A percentile compares a stretch with the other conserved stretches of the same genome.
These are phyloP conservation scores for Acropternis orthonyx DNA, from an alignment of 2,797 vertebrate genomes.

Conservation along the genomic window DNA sequence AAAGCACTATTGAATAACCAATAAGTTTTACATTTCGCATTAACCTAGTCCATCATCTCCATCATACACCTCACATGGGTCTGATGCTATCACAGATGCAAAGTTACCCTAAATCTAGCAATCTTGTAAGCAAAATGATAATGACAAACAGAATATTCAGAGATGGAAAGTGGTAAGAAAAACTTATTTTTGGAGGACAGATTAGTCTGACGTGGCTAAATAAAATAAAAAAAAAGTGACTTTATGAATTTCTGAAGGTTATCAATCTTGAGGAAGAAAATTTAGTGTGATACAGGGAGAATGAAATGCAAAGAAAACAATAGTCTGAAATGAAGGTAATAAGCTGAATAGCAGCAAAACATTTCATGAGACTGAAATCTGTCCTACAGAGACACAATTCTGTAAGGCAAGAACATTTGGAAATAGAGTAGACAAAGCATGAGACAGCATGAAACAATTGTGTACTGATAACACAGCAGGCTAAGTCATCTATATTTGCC, in stretches of 20 bases:
- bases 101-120: not conserved
- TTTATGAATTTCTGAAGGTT: not conserved
- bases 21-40: not conserved
- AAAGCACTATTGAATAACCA: not conserved
- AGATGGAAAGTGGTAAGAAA: not conserved
- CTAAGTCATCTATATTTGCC: not conserved
- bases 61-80: accelerated
- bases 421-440: not conserved
- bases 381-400: not conserved
- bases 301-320: not conserved
- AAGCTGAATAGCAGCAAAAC: not conserved
- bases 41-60: not conserved
- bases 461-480: not conserved
- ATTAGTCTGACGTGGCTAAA: not conserved
- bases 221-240: not conserved
- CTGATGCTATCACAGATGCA: not conserved
- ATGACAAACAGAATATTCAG: not conserved
- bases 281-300: not conserved
- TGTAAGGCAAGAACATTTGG: not conserved
- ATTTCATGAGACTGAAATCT: not conserved
- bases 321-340: not conserved
- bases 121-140: not conserved
- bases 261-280: not conserved
- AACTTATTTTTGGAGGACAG: not conserved
- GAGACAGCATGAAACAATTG: not conserved